A percentile compares a stretch with the other conserved stretches of the same genome.
These are phyloP conservation scores for Hippocampus comes DNA, from an alignment of 2,113 vertebrate genomes.

Conservation along the genomic window DNA sequence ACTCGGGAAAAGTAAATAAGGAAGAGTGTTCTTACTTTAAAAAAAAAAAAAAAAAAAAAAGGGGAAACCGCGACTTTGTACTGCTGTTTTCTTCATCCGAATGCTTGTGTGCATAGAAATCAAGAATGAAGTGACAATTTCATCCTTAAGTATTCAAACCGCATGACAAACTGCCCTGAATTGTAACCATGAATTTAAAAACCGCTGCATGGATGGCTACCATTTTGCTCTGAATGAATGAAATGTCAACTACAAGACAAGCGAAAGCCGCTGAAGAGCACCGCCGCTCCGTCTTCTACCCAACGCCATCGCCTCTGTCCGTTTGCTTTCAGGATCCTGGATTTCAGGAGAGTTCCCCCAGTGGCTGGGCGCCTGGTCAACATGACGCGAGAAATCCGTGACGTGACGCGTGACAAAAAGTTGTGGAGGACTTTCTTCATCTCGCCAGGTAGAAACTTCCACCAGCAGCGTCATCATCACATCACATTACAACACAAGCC, in stretches of 20 bases:
- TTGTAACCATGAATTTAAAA: too few relatives aligned
- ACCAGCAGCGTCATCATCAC: background rate
- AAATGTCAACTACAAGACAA: background rate
- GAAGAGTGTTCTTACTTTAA: conserved; percentile 6
- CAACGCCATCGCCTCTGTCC: background rate
- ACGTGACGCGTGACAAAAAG: conserved; percentile 92
- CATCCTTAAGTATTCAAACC: too few relatives aligned
- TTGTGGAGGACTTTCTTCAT: conserved; percentile 95
- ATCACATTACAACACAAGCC: too few relatives aligned
- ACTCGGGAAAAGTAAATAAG: conserved; percentile 28
- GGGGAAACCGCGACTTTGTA: too few relatives aligned
- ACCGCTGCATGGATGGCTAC: too few relatives aligned
- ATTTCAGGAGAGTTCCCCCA: conserved; percentile 91
- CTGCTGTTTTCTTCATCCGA: too few relatives aligned
- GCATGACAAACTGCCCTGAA: too few relatives aligned
- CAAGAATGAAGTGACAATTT: too few relatives aligned
- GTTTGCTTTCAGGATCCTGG: conserved; percentile 78
- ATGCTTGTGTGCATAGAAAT: too few relatives aligned
- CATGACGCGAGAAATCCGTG: conserved; percentile 94
- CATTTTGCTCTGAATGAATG: too few relatives aligned
- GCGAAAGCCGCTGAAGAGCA: background rate
- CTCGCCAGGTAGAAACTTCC: conserved; percentile 66
- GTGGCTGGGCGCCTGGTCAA: conserved; percentile 92
- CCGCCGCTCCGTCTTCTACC: background rate
- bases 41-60: background rate